Evolutionary conservation across 2,113 vertebrate genomes (phyloP), one percentile per base, ranked within the genome.

Genomic region (Tenrec ecaudatus): DNA sequence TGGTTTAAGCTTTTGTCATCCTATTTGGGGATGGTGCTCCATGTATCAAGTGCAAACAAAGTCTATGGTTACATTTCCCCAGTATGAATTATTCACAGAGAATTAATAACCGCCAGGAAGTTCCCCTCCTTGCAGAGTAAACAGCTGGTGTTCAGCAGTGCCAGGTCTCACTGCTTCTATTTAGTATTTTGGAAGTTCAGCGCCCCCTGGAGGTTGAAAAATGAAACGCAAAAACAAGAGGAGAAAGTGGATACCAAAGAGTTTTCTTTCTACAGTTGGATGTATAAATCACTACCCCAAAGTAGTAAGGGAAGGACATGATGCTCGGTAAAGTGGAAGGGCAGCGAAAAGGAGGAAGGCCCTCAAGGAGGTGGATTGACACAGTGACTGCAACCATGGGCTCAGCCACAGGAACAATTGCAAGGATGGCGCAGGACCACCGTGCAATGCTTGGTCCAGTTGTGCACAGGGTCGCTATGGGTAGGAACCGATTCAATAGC

Each of bases 131-230:
- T 31, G 33, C 16, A 69, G 31, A 62, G 88, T 33, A 62, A 89
- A 88, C 47, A 86, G 90, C 78, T 19, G 92, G 80, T 1, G 0
- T 29, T 31, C 27, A 15, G 10, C 80, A 5, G 31, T 3, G n/a
- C 38, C 17, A 5, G 0, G 3, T 14, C 31, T 29, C 17, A 0
- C 20, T 17, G 58, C 20, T 71, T 77, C 40, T 43, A n/a, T 90
- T 93, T 58, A 36, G 88, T 95, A 73, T 92, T 95, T 92, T 96
- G 94, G 94, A 95, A 82, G 81, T 88, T 80, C 36, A 93, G 96
- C 86, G 86, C 94, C 96, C 95, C 92, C 96, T 97, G 86, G 86
- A 88, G 96, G 95, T 77, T 36, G 40, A 90, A 84, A 33, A 77
- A 19, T 94, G 88, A 90, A 75, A 95, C 76, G 79, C 88, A 60